phyloP scores from a whole-genome alignment of 2,888 invertebrate genomes.

The Synanthedon vespiformis region DNA sequence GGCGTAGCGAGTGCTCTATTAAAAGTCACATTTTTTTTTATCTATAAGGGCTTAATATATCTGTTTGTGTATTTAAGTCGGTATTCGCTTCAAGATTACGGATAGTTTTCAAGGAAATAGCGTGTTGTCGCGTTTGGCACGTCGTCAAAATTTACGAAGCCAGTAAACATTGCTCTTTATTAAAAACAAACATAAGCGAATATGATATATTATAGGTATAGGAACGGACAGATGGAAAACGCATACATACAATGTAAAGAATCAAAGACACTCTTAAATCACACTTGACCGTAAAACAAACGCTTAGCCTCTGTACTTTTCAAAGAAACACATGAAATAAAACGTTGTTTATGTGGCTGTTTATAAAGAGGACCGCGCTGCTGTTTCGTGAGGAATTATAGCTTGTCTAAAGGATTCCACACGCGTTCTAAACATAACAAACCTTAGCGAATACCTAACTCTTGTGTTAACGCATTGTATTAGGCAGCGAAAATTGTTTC shows the following conservation, averaged over 20 bases:
- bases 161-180: conserved; percentile 39
- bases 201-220: conserved; percentile 36
- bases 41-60: no score
- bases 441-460: no score
- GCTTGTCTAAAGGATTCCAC: conserved; percentile 3
- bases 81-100: not conserved
- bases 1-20: no score
- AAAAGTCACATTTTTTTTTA: no score
- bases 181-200: conserved; percentile 48
- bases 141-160: conserved; percentile 31
- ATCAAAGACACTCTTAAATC: conserved; percentile 42
- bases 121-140: conserved; percentile 51
- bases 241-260: conserved; percentile 7
- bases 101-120: conserved; percentile 39
- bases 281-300: conserved; percentile 32
- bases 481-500: no score
- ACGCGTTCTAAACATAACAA: not conserved
- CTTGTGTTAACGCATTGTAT: no score
- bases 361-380: not conserved
- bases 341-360: no score
- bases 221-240: conserved; percentile 19
- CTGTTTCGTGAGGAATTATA: conserved; percentile 7
- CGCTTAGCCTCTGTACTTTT: conserved; percentile 7
- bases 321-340: no score
- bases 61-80: no score